Base-by-base conservation (phyloP, 2,113 vertebrate species). In the Sardina pilchardus region DNA sequence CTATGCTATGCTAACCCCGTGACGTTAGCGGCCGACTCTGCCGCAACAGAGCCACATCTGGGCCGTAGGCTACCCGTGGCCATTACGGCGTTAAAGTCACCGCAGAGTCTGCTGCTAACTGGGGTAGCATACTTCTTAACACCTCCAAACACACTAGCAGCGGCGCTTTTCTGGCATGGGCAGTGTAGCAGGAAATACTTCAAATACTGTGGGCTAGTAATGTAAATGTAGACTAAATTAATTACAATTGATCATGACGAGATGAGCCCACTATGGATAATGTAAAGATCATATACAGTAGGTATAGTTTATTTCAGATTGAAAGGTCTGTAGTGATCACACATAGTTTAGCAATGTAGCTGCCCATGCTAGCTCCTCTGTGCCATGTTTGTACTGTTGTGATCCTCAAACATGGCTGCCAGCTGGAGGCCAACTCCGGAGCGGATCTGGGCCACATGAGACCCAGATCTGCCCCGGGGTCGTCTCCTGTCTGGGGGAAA, bases 151-250 rank as follows among this genome's bases (percentile, higher is more conserved):
- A 78, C 71, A 36, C 10, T 19, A 30, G 71, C 30, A 78, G n/a
- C 30, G 36, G 88, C 89, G 50, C 67, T 53, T 84, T 53, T 84
- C 44, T 71, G 81, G 42, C 92, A 93, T 92, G 90, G 90, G 90
- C 89, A 89, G 50, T n/a, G 9, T 30, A 26, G 50, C 16, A 19
- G 16, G 16, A 56, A 21, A 56, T 2, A 63, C 56, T 63, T 0
- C 6, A n/a, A 26, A 63, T n/a, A 3, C 7, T 63, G 24, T 4
- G 21, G 1, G 56, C 56, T 63, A 50, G 12, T 16, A 67, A 56
- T 21, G 63, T 26, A 14, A 67, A 67, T 67, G 7, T 12, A 63
- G 56, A 26, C n/a, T 50, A 17, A 50, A 50, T 50, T 9, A 1
- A 17, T 53, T 53, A 4, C 16, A 53, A 53, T 53, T 53, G 50